Base-by-base conservation (phyloP, 2,797 vertebrate species). In the Clarias pachynema region DNA sequence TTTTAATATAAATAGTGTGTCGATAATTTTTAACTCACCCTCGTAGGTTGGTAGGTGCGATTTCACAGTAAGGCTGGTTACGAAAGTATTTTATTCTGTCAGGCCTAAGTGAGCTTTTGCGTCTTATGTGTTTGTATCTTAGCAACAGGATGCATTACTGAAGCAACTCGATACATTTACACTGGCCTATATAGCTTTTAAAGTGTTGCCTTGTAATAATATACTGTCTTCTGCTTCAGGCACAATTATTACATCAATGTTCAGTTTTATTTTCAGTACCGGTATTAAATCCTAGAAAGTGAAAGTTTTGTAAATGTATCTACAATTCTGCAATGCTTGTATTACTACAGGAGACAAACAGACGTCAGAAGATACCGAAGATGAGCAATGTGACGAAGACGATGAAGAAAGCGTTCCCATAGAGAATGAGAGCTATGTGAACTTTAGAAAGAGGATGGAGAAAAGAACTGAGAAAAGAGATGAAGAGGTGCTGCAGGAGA, bases 371-470 rank as follows among this genome's bases (percentile, higher is more conserved):
- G 95, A 96, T 82, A 93, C 86, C 49, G 92, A 94, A 18, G 93
- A 94, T 82, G 94, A 95, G 65, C 94, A 96, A 57, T 94, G 94
- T 60, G 86, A 89, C 0, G 90, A 91, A 0, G 94, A 96, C 9
- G 91, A 94, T 0, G 92, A 94, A 29, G 88, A 91, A 57, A 89
- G 92, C 26, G 92, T 97, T 85, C 89, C 94, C 22, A 91, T 97
- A 53, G 94, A 97, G 92, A 96, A 89, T 0, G 97, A 98, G 90
- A 99, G 97, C 89, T 99, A 97, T 0, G 96, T 97, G 88, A 96
- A 96, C 89, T 93, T 98, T 88, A 97, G 95, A 93, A 98, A 96
- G 94, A 97, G 93, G 89, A 95, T 95, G 92, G 93, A 94, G 84
- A 97, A 86, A 87, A 97, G 93, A 91, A 94, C 94, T 53, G 95